Conservation (phyloP, 1,140 invertebrate species). For the Hormaphis cornu region DNA sequence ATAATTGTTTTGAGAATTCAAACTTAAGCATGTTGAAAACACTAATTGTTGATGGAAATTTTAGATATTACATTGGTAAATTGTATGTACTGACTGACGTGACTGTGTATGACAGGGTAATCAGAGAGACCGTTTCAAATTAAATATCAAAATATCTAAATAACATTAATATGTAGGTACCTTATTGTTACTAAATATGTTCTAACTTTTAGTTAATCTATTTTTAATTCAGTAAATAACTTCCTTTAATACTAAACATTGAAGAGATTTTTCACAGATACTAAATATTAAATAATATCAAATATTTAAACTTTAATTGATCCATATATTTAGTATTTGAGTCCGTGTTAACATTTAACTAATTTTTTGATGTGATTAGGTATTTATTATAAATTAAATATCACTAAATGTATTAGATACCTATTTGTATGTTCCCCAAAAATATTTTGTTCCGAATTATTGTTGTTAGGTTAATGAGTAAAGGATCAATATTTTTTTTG, state of each 20-base stretch:
- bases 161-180: background rate
- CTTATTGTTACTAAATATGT: background rate
- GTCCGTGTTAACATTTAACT: background rate
- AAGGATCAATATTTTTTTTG: background rate
- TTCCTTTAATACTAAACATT: background rate
- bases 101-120: constrained; percentile 11
- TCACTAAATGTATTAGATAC: too few relatives aligned
- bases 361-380: background rate
- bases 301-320: background rate
- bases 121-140: constrained; percentile 5
- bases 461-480: background rate
- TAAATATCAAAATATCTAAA: constrained; percentile 1
- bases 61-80: background rate
- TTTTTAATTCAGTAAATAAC: background rate
- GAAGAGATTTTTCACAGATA: background rate
- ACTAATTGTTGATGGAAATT: constrained; percentile 11
- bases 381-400: too few relatives aligned
- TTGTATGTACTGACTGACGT: constrained; percentile 14
- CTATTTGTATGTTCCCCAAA: too few relatives aligned
- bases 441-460: constrained; percentile 15
- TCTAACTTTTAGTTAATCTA: constrained; percentile 12
- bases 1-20: constrained; percentile 1
- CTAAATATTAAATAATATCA: too few relatives aligned
- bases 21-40: constrained; percentile 3
- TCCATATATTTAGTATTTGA: too few relatives aligned